Evolutionary conservation across 2,797 vertebrate genomes (phyloP), one percentile per base, ranked within the genome.

Genomic region (Catostomus latipinnis): DNA sequence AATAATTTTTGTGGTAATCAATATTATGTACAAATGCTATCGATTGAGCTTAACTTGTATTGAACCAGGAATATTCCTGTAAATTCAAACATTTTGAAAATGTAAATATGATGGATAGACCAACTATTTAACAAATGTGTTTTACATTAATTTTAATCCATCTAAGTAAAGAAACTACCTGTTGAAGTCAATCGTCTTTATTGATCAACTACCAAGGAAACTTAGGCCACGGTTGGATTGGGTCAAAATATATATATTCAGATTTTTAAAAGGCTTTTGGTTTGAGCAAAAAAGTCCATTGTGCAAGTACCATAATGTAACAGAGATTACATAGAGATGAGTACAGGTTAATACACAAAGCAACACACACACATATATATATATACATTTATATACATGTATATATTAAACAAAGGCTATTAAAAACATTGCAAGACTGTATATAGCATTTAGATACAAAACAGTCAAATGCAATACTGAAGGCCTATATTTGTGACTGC

Each of bases 371-470:
- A 34, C 3, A 34, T 34, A 34, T 3, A 78, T 84, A 81, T 75
- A 81, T 67, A 77, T 73, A 78, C 56, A 72, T 69, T 60, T 82
- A 78, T 76, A 69, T 76, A 74, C 62, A 78, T 78, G n/a, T 82
- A 63, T 84, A 80, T 74, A 78, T 66, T 79, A 76, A 78, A 93
- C 86, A 93, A 91, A 93, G 84, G 45, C 87, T 90, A 89, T 90
- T 90, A 92, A 80, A 84, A 70, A 81, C 77, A 82, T 73, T 83
- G 81, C 89, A 91, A 92, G 89, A 90, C 91, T 93, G 92, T 95
- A 94, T 94, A 95, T 94, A 95, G 94, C 88, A 92, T 93, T 92
- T 92, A 94, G 91, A 94, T 84, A 89, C 88, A 84, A 93, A 90
- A 87, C 85, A 82, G 91, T 90, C 88, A 92, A 94, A 93, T 92